Evolutionary conservation across 1,140 invertebrate species (phyloP), one percentile per base, ranked within the genome.

Genomic region (Achatina immaculata): DNA sequence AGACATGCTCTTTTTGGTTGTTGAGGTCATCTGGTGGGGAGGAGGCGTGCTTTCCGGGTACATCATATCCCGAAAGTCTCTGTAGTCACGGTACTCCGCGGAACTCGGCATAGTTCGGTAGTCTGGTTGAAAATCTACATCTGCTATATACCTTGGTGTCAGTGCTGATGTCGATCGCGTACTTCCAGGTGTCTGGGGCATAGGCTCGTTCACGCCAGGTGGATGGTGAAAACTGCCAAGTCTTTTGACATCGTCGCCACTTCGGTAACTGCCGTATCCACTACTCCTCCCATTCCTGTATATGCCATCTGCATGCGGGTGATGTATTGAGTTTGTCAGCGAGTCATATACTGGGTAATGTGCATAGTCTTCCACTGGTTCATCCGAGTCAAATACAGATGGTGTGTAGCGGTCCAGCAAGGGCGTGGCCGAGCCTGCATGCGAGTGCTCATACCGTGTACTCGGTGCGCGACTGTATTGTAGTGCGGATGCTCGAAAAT

Each of bases 401-500:
- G 86, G 85, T 0, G 84, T 83, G 68, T 83, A 85, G 21, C 84
- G 81, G 38, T 85, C 86, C 31, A 88, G 73, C 16, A 88, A 71
- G 3, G 86, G 86, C 19, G 86, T 86, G 3, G 84, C 86, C 21
- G 86, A 86, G 62, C 86, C 86, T 65, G 83, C 84, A 19, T 88
- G 84, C 9, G 86, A 88, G 58, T 83, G 83, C 34, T 83, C 83
- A 81, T 78, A 81, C 65, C 73, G 43, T 14, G 73, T 34, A 16
- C 43, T 55, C 0, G 7, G 4, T 16, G 77, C 74, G 80, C 28
- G 71, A 71, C 58, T 81, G 71, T 83, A 83, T 38, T 83, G 78
- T 7, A 81, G 79, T 16, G 66, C 58, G 14, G 79, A 66, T 4
- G 51, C 6, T 48, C 24, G 42, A 24, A 68, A 43, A 19, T 84